phyloP scores from a whole-genome alignment of 2,888 invertebrate species.

The Trissoscelio sp. region DNA sequence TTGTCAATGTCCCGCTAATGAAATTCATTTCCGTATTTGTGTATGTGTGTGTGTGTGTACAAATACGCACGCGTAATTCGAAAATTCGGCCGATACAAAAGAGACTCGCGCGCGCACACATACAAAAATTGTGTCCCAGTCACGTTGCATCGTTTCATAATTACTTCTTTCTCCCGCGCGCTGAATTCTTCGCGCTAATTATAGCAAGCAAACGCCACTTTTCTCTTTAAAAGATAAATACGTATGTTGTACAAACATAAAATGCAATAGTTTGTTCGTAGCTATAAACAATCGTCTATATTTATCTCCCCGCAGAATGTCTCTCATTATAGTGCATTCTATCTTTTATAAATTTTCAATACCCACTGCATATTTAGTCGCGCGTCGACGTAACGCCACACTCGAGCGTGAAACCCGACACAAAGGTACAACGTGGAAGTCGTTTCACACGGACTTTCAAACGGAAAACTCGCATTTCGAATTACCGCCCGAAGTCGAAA shows the following conservation, averaged over 20 bases:
- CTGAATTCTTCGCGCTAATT: conserved; percentile 65
- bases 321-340: conserved; percentile 54
- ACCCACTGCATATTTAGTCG: conserved; percentile 41
- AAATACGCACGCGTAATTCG: no score
- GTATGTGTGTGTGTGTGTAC: conserved; percentile 8
- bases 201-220: conserved; percentile 62
- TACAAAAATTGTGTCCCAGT: conserved; percentile 42
- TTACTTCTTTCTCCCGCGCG: conserved; percentile 57
- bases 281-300: conserved; percentile 67
- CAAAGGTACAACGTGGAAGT: conserved; percentile 20
- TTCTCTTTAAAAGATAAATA: conserved; percentile 60
- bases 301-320: conserved; percentile 59
- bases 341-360: conserved; percentile 64
- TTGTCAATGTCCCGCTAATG: conserved; percentile 46
- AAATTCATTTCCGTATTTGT: conserved; percentile 41
- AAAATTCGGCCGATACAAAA: not conserved
- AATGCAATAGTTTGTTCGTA: conserved; percentile 56
- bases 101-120: not conserved
- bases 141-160: conserved; percentile 63
- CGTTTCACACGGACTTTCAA: conserved; percentile 16
- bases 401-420: conserved; percentile 13
- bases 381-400: conserved; percentile 30
- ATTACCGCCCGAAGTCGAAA: not conserved
- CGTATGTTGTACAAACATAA: conserved; percentile 53
- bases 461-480: conserved; percentile 14